Evolutionary conservation across 2,888 invertebrate genomes (phyloP), one percentile per base, ranked within the genome.

Genomic region (Patella depressa): DNA sequence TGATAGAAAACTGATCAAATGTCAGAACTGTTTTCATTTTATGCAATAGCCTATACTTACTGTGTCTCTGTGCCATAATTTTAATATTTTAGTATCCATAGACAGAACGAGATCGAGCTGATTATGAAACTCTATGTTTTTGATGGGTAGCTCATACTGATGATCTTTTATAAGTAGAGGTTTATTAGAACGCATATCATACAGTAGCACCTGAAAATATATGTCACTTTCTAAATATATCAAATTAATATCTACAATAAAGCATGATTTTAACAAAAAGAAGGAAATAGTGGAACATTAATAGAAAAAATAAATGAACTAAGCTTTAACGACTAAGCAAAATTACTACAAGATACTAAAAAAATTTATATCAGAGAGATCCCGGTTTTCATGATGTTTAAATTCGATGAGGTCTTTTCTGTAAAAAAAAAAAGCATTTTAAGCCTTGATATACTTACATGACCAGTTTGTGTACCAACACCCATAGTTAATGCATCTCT

Each of bases 121-220:
- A 69, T 86, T 82, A 89, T 97, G 96, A 90, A 97, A 99, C 71
- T 95, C 95, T 76, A 99, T 93, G 88, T 95, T 94, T 90, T 95
- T 96, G 75, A 99, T 98, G 0, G 99, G 97, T 73, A 96, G 93
- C 79, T 96, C 96, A 91, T 98, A 97, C 93, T 97, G 95, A 89
- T 99, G 99, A 92, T 99, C 98, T 91, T 99, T 99, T 0, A 97
- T 93, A 71, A 96, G 92, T 71, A 96, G 93, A 0, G 99, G 99
- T 89, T 96, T 96, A 85, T 95, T 95, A 9, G 98, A 96, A 82
- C 99, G 94, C 81, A 99, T 95, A 91, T 99, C 99, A 91, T 98
- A 99, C 0, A 99, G 91, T 14, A 99, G 93, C 57, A 93, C 88
- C 92, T 93, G 83, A 78, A 87, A 55, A 45, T 45, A 45, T 45